Conservation (phyloP, 2,113 vertebrate genomes). For the Columbina picui region DNA sequence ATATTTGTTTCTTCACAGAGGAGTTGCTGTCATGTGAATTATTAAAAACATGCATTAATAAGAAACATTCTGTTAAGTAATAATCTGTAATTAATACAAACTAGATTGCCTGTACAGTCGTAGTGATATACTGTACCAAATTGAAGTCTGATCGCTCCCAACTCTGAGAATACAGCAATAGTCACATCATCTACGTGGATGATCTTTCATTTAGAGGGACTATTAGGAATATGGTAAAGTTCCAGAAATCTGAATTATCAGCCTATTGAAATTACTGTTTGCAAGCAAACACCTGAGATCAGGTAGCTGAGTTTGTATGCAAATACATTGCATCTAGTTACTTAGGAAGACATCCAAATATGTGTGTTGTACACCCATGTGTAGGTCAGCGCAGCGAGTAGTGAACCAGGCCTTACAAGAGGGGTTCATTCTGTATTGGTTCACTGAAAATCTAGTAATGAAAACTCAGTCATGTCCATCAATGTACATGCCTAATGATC, state of each 20-base stretch:
- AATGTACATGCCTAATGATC: background rate
- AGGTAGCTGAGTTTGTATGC: background rate
- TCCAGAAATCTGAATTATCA: background rate
- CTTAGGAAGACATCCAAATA: background rate
- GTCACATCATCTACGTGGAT: background rate
- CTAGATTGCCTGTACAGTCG: background rate
- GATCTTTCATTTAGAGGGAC: background rate
- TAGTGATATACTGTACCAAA: background rate
- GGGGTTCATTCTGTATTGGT: background rate
- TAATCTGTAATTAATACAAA: background rate
- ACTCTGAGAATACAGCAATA: background rate
- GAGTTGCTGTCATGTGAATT: background rate
- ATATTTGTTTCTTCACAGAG: background rate
- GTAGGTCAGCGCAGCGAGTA: background rate
- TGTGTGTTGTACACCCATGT: rapidly evolving
- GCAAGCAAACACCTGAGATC: background rate
- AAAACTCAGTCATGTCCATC: background rate
- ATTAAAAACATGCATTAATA: background rate
- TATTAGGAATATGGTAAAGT: background rate
- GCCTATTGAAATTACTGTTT: background rate
- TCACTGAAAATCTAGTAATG: background rate
- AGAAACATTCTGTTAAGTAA: background rate
- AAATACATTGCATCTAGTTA: background rate
- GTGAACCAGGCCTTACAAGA: background rate
- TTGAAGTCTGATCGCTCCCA: background rate